A percentile compares a stretch with the other conserved stretches of the same genome.
These are phyloP conservation scores for Zosterops lateralis DNA, from an alignment of 2,113 vertebrate species.

Conservation along the genomic window DNA sequence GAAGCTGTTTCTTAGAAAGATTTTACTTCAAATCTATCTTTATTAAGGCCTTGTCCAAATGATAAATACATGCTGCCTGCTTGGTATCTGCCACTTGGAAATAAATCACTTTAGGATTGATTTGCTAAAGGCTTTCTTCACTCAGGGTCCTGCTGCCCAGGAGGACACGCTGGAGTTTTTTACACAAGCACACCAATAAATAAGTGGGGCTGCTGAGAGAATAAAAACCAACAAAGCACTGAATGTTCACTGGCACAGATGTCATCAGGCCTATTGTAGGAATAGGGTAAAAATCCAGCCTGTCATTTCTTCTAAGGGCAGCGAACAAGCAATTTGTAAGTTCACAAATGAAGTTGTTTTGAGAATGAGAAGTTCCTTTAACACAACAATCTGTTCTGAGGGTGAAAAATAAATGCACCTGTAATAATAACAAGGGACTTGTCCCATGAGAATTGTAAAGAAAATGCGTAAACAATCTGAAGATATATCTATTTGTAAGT, in stretches of 20 bases:
- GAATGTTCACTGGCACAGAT: neutral
- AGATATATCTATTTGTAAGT: no score
- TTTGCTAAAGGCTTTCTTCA: conserved; percentile 74
- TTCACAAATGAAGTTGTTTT: no score
- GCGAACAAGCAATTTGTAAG: no score
- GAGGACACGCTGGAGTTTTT: conserved; percentile 65
- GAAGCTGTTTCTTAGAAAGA: conserved; percentile 63
- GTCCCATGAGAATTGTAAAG: no score
- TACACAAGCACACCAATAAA: conserved; percentile 23
- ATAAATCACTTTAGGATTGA: conserved; percentile 84
- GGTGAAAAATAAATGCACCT: no score
- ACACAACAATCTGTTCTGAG: no score
- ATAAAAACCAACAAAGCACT: neutral
- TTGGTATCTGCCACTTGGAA: conserved; percentile 78
- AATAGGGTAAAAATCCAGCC: no score
- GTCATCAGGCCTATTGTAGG: neutral
- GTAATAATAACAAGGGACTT: no score
- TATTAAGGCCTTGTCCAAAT: conserved; percentile 84
- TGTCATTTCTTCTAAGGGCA: no score
- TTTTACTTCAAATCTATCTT: conserved; percentile 78
- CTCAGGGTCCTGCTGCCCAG: conserved; percentile 53
- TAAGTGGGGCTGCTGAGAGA: neutral
- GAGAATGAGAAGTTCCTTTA: no score
- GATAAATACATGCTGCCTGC: conserved; percentile 77
- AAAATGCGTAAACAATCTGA: no score